A percentile compares a stretch with the other conserved stretches of the same genome.
phyloP scores from a whole-genome alignment of 2,113 vertebrate species.

The Esox niger region DNA sequence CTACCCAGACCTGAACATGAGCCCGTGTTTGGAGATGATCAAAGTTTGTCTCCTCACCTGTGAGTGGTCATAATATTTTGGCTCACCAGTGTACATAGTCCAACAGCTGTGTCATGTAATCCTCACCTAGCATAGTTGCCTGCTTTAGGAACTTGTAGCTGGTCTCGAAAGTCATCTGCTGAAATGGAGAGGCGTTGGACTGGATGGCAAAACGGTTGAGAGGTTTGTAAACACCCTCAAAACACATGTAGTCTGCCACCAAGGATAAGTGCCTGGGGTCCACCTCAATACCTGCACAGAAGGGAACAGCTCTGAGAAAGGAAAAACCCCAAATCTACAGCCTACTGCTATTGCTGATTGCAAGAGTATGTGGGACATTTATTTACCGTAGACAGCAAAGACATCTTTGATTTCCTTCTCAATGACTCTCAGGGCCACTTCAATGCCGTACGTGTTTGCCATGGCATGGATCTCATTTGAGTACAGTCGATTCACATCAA shows the following conservation, averaged over 20 bases:
- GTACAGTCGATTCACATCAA: constrained; percentile 87
- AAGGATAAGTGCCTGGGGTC: constrained; percentile 94
- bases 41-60: no score
- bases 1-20: no score
- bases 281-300: constrained; percentile 83
- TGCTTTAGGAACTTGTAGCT: constrained; percentile 95
- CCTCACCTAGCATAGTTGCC: constrained; percentile 83
- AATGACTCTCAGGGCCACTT: constrained; percentile 88
- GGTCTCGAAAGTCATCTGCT: constrained; percentile 98
- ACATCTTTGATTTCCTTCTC: constrained; percentile 99
- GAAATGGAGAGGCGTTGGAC: constrained; percentile 92
- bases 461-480: constrained; percentile 93
- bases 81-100: background rate
- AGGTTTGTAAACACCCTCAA: constrained; percentile 90
- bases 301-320: background rate
- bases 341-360: background rate
- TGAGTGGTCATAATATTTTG: no score
- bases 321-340: background rate
- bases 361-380: background rate
- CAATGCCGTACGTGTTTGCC: constrained; percentile 91
- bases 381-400: constrained; percentile 93
- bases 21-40: no score
- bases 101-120: background rate
- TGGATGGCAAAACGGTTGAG: constrained; percentile 87
- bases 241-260: constrained; percentile 99